phyloP scores from a whole-genome alignment of 2,113 vertebrate genomes.

The Bubo scandiacus region DNA sequence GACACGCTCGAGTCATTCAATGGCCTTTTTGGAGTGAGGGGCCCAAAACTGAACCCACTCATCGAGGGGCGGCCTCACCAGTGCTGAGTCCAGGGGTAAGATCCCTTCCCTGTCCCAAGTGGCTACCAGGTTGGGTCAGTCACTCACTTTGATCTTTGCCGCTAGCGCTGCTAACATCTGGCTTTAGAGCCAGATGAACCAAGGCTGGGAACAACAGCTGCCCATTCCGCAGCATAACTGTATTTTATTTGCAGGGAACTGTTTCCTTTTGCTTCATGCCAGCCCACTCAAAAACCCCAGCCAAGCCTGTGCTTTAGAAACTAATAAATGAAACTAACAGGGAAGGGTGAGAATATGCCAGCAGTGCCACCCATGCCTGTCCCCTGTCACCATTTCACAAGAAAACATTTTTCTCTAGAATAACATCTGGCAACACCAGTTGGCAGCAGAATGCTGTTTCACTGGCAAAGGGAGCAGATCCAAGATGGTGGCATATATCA shows the following conservation, averaged over 20 bases:
- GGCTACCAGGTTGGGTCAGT: background rate
- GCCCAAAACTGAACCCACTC: too few relatives aligned
- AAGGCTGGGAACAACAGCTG: background rate
- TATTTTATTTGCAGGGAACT: background rate
- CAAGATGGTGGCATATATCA: background rate
- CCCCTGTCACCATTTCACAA: background rate
- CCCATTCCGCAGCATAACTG: background rate
- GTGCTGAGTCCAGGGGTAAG: too few relatives aligned
- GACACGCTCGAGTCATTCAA: too few relatives aligned
- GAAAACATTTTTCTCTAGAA: slow-evolving; percentile 2
- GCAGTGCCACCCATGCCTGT: background rate
- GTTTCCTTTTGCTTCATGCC: background rate
- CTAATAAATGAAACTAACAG: background rate
- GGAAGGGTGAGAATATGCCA: background rate
- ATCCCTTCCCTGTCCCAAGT: too few relatives aligned
- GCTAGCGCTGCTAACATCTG: background rate
- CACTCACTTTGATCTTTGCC: background rate
- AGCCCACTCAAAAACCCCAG: background rate
- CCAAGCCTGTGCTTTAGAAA: background rate
- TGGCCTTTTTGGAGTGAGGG: too few relatives aligned
- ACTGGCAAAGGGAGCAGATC: background rate
- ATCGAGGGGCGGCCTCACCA: too few relatives aligned
- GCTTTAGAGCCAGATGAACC: background rate
- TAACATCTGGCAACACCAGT: background rate
- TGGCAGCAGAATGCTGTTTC: slow-evolving; percentile 6